These are phyloP conservation scores for Rhinella marina DNA, from an alignment of 2,797 vertebrate genomes.

Conservation along the genomic window DNA sequence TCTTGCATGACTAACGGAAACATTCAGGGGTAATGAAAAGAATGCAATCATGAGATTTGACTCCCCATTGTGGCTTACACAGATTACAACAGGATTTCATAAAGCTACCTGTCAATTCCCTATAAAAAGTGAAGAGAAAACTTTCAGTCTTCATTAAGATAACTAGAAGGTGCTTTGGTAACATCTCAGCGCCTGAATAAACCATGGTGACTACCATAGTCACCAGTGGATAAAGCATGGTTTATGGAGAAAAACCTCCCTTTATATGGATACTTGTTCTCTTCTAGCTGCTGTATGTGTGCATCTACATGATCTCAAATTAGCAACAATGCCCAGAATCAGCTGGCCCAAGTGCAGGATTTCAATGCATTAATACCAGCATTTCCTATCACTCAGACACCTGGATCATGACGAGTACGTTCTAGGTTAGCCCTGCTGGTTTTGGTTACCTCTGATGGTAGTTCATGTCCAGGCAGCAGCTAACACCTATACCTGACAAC, in stretches of 20 bases:
- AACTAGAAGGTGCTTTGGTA: constrained; percentile 3
- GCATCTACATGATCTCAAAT: neutral
- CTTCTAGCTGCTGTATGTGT: neutral
- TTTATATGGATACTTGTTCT: neutral
- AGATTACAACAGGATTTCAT: neutral
- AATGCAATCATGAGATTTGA: neutral
- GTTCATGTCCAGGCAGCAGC: neutral
- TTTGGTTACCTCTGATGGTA: neutral
- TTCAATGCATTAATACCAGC: neutral
- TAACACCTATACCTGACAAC: neutral
- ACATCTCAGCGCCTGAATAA: neutral
- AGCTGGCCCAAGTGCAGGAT: neutral
- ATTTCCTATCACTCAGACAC: neutral
- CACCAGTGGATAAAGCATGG: neutral
- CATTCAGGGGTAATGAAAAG: neutral
- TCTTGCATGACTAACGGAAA: too few species aligned
- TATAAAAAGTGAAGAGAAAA: neutral
- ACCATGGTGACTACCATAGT: neutral
- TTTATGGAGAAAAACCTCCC: neutral
- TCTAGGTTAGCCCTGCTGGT: neutral
- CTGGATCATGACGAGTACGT: neutral
- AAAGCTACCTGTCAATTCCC: neutral
- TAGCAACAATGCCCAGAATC: neutral
- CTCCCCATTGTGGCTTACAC: neutral
- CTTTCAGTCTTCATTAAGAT: neutral